Evolutionary conservation across 2,888 invertebrate genomes (phyloP).

Genomic region (Plagodis dolabraria): DNA sequence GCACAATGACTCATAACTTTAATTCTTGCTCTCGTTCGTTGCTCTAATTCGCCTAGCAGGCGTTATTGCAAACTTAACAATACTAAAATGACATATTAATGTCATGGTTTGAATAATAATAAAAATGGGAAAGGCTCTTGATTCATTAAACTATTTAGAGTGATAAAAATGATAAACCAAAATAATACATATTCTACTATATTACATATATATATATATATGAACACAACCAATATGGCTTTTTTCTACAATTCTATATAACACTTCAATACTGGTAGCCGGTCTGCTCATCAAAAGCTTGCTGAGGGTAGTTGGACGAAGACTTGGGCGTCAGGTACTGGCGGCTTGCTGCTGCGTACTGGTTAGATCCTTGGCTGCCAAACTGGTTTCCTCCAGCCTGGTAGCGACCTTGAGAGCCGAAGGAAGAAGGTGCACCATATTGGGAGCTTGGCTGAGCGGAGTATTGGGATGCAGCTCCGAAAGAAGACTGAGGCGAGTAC

Average conservation of each 20-base stretch:
- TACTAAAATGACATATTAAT: no score
- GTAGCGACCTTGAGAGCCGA: slow-evolving; percentile 32
- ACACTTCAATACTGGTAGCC: slow-evolving; percentile 69
- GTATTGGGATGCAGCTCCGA: slow-evolving; percentile 36
- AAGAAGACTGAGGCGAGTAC: slow-evolving; percentile 26
- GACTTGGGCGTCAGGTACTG: slow-evolving; percentile 69
- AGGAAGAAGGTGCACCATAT: slow-evolving; percentile 43
- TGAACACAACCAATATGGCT: slow-evolving; percentile 41
- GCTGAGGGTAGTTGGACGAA: slow-evolving; percentile 62
- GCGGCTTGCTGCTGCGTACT: slow-evolving; percentile 57
- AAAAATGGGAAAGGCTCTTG: no score
- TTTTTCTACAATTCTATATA: slow-evolving; percentile 12
- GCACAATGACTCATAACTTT: no score
- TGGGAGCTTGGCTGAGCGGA: slow-evolving; percentile 43
- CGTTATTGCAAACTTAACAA: no score
- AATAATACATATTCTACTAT: slow-evolving; percentile 37
- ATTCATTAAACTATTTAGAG: no score
- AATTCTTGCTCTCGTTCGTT: no score
- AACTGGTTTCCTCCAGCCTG: slow-evolving; percentile 18
- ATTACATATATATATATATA: slow-evolving; percentile 36
- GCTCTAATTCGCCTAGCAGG: no score
- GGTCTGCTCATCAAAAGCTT: slow-evolving; percentile 71
- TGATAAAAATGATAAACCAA: background rate
- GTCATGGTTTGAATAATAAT: no score
- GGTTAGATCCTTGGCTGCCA: slow-evolving; percentile 34